Conservation (phyloP, 2,113 vertebrate genomes). For the Uria aalge region DNA sequence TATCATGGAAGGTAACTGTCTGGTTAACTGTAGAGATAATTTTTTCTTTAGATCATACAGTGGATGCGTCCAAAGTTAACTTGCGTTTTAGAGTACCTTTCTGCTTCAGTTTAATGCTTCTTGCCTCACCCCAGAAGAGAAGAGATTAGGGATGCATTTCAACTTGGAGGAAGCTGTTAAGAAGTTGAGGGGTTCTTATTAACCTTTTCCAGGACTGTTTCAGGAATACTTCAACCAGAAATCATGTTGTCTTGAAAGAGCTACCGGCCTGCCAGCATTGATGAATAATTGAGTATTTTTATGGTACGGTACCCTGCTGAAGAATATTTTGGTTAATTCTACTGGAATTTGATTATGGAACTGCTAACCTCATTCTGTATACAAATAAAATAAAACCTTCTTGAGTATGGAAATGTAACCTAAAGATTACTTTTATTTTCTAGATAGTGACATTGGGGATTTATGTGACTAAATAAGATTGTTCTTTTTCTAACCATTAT, state of each 20-base stretch:
- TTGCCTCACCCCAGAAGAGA: not conserved
- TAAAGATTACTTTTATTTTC: not conserved
- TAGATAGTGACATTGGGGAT: not conserved
- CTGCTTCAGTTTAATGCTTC: not conserved
- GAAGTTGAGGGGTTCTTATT: not conserved
- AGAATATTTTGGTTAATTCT: not conserved
- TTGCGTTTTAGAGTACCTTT: not conserved
- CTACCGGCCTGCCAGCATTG: not conserved
- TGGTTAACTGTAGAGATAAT: not conserved
- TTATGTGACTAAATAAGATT: not conserved
- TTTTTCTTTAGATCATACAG: not conserved
- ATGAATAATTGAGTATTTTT: not conserved
- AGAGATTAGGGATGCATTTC: not conserved
- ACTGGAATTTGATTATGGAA: not conserved
- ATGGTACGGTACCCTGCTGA: not conserved
- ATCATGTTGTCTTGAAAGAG: not conserved
- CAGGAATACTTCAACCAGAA: not conserved
- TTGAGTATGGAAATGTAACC: not conserved
- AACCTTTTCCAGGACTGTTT: not conserved
- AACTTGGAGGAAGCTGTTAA: not conserved
- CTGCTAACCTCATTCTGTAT: not conserved
- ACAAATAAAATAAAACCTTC: not conserved
- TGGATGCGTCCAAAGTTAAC: not conserved
- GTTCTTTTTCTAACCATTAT: not conserved
- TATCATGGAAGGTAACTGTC: not conserved